These are phyloP conservation scores for Lottia gigantea DNA, from an alignment of 2,888 invertebrate genomes.

Conservation along the genomic window DNA sequence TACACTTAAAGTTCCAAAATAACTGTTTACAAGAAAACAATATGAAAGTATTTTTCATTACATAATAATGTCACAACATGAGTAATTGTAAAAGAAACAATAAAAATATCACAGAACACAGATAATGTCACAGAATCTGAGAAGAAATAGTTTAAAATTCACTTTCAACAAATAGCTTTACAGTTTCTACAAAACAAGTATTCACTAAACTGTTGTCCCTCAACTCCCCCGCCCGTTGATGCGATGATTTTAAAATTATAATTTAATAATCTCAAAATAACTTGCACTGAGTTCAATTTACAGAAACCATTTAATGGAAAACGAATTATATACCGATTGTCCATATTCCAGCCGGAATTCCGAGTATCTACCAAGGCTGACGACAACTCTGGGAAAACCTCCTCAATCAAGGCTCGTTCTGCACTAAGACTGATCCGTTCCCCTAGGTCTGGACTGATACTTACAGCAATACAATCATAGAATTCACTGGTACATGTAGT, in stretches of 20 bases:
- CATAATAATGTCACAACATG: too few species aligned
- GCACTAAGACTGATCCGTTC: constrained; percentile 86
- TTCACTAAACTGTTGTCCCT: constrained; percentile 90
- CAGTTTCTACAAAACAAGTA: constrained; percentile 77
- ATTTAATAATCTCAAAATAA: constrained; percentile 83
- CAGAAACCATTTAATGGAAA: constrained; percentile 90
- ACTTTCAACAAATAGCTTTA: constrained; percentile 29
- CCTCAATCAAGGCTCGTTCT: constrained; percentile 76
- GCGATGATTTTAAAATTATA: constrained; percentile 83
- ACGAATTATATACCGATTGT: constrained; percentile 83
- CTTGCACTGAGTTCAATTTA: constrained; percentile 89
- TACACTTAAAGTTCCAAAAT: too few species aligned
- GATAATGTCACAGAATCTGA: constrained; percentile 14
- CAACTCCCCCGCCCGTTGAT: constrained; percentile 87
- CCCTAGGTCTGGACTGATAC: constrained; percentile 83
- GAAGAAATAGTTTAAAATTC: not conserved
- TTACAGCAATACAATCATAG: constrained; percentile 83
- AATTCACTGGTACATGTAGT: constrained; percentile 24
- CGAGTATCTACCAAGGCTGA: constrained; percentile 82
- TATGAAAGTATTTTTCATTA: too few species aligned
- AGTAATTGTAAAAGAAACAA: too few species aligned
- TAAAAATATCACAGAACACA: too few species aligned
- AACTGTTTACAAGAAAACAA: too few species aligned
- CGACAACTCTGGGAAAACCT: constrained; percentile 73
- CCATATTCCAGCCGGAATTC: constrained; percentile 84